A percentile compares a stretch with the other conserved stretches of the same genome.
Evolutionary conservation across 1,140 invertebrate genomes (phyloP).

Genomic region (Laodelphax striatellus): DNA sequence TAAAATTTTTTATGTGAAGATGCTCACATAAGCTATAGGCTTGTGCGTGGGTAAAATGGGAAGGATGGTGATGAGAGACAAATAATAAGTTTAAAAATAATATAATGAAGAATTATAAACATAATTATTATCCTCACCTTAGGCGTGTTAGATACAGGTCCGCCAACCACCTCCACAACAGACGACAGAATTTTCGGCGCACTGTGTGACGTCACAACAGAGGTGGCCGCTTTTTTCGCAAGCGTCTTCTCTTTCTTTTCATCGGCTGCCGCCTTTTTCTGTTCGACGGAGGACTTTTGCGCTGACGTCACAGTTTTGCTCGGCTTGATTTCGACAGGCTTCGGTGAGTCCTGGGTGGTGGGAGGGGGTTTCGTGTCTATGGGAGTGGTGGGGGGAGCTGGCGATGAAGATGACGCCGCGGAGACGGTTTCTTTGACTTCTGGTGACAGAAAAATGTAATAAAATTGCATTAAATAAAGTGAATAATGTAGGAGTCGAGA

Average conservation of each 20-base stretch:
- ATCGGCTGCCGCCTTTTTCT: conserved; percentile 23
- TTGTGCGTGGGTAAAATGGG: too few relatives aligned
- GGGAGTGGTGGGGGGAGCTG: conserved; percentile 23
- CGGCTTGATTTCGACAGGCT: conserved; percentile 38
- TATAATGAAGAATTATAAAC: too few relatives aligned
- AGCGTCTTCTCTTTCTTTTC: conserved; percentile 21
- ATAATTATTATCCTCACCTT: conserved; percentile 19
- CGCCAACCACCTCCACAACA: conserved; percentile 26
- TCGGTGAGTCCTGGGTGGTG: conserved; percentile 26
- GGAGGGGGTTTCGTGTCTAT: too few relatives aligned
- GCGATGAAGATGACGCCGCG: too few relatives aligned
- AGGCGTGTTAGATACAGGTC: conserved; percentile 3
- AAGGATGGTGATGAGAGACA: too few relatives aligned
- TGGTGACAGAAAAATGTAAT: too few relatives aligned
- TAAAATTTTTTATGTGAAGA: too few relatives aligned
- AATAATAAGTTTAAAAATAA: too few relatives aligned
- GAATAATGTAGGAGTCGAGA: too few relatives aligned
- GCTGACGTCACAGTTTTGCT: conserved; percentile 35
- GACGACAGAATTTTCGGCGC: conserved; percentile 19
- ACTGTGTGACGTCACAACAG: conserved; percentile 32
- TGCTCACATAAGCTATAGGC: too few relatives aligned
- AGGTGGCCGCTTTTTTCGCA: neutral
- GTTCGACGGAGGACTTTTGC: conserved; percentile 19
- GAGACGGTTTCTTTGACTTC: too few relatives aligned
- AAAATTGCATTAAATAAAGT: too few relatives aligned